Evolutionary conservation across 2,113 vertebrate species (phyloP), one percentile per base, ranked within the genome.

Genomic region (Callipepla californica): DNA sequence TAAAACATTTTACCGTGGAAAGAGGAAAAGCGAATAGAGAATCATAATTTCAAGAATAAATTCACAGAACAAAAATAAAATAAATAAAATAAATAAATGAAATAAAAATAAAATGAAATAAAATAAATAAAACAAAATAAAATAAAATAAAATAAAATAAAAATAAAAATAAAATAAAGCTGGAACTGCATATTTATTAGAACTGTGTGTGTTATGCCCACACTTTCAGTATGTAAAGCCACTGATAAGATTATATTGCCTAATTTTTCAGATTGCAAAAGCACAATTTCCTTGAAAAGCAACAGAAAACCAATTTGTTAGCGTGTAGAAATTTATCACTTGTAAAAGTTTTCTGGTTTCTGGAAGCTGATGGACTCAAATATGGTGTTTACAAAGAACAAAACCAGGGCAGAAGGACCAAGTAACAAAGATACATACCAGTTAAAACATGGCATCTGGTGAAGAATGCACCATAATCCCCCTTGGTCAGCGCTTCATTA

Each of bases 271-370:
- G 11, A 44, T 80, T 68, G n/a, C 50, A 82, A 82, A 95, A 53
- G 19, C 44, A 40, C 68, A 22, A 34, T 94, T 94, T 18, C 62
- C 72, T 68, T 44, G 63, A 83, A 96, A 87, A 77, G 17, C 34
- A 73, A 45, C 34, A 62, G 63, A 76, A 57, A 62, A 77, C 28
- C 17, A 59, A 47, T 85, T 93, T 94, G 48, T 93, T 73, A 93
- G 66, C 45, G 55, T 89, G 32, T 14, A 93, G 53, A 93, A 94
- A 95, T 90, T 50, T 45, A 88, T 92, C 75, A 30, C 86, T 95
- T 92, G n/a, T 92, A 82, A 94, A 95, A 58, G 47, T 72, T 89
- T 57, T 45, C 65, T 18, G 25, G 5, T 89, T 91, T 67, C 45
- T 78, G 12, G 45, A 93, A 58, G 92, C 25, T 91, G 85, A 96